Conservation (phyloP, 2,113 vertebrate species). For the Turnix velox region DNA sequence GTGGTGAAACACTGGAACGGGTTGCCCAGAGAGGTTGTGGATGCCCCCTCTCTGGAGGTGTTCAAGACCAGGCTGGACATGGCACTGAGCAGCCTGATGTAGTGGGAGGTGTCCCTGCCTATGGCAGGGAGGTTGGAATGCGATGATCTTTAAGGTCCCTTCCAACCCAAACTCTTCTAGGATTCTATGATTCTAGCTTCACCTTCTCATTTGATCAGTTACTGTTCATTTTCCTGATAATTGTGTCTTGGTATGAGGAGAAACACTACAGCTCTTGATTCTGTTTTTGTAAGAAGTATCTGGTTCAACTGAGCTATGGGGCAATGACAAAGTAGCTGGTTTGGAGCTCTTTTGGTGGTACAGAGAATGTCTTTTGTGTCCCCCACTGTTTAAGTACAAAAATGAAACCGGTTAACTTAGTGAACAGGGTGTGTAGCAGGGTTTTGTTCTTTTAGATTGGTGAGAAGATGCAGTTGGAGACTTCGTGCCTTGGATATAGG, state of each 20-base stretch:
- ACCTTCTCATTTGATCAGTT: not conserved
- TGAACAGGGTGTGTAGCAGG: not conserved
- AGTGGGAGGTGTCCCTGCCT: too few relatives aligned
- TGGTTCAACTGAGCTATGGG: not conserved
- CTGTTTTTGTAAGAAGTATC: not conserved
- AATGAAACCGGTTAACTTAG: not conserved
- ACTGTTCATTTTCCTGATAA: not conserved
- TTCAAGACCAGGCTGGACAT: too few relatives aligned
- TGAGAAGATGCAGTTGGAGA: not conserved
- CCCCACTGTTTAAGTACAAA: not conserved
- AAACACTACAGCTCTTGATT: not conserved
- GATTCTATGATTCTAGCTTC: too few relatives aligned
- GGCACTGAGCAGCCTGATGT: too few relatives aligned
- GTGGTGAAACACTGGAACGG: too few relatives aligned
- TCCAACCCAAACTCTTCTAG: too few relatives aligned
- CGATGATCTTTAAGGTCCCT: too few relatives aligned
- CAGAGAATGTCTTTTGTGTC: not conserved
- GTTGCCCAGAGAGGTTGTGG: too few relatives aligned
- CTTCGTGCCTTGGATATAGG: not conserved
- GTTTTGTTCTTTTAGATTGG: not conserved
- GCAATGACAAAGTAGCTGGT: not conserved
- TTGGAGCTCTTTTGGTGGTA: not conserved
- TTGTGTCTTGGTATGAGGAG: not conserved
- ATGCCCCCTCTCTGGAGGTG: too few relatives aligned
- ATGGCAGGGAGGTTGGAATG: too few relatives aligned